Evolutionary conservation across 2,888 invertebrate genomes (phyloP).

Genomic region (Cantharis flavilabris): DNA sequence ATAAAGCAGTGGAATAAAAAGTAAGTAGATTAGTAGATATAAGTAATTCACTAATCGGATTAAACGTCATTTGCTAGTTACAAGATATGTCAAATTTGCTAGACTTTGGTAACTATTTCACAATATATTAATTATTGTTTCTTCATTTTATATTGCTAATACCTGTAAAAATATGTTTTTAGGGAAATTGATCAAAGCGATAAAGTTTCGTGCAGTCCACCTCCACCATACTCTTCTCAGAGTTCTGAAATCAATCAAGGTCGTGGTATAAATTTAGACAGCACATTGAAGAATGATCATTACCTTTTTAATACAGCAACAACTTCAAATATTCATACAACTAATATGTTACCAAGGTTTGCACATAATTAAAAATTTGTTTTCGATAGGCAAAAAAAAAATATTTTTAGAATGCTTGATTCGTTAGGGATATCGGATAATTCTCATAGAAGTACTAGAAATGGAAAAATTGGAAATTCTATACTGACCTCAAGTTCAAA

Average conservation of each 20-base stretch:
- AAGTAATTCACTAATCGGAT: neutral
- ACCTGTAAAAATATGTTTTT: constrained; percentile 5
- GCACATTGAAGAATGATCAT: neutral
- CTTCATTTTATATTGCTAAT: neutral
- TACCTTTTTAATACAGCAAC: constrained; percentile 10
- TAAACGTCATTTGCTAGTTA: neutral
- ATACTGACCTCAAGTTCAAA: constrained; percentile 44
- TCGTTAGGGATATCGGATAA: constrained; percentile 37
- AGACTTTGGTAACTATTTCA: no score
- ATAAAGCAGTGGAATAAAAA: constrained; percentile 51
- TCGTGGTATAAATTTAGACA: constrained; percentile 26
- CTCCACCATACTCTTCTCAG: constrained; percentile 55
- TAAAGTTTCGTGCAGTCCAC: constrained; percentile 52
- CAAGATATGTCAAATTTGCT: no score
- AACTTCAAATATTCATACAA: constrained; percentile 37
- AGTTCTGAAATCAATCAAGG: constrained; percentile 38
- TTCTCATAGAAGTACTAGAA: constrained; percentile 36
- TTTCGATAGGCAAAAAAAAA: neutral
- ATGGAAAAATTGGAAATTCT: constrained; percentile 38
- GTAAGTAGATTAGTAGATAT: constrained; percentile 24
- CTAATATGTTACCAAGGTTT: constrained; percentile 39
- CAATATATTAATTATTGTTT: neutral
- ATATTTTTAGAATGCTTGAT: constrained; percentile 40
- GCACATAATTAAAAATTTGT: neutral
- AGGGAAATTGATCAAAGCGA: constrained; percentile 34